These are phyloP conservation scores for Xerus inauris DNA, from an alignment of 2,113 vertebrate species.

Conservation along the genomic window DNA sequence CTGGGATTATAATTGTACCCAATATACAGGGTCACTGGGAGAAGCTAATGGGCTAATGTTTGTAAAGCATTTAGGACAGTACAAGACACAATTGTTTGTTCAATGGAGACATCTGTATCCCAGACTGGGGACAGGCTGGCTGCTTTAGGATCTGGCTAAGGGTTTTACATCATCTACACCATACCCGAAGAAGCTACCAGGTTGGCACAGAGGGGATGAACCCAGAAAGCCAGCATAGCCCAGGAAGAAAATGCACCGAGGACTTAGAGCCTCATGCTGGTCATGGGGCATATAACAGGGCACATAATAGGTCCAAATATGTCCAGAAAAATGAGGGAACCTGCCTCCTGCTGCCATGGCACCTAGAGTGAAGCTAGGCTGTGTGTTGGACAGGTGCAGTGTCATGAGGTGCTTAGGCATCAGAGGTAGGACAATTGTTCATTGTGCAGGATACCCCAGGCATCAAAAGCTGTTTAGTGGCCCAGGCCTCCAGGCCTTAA, in stretches of 20 bases:
- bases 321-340: not conserved
- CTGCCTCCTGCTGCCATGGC: fast-evolving
- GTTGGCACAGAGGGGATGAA: not conserved
- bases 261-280: not conserved
- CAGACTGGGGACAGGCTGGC: not conserved
- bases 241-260: no score
- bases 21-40: not conserved
- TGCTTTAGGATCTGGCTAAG: not conserved
- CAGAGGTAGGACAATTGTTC: not conserved
- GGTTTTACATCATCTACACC: no score
- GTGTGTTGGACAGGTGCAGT: fast-evolving
- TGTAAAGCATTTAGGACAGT: not conserved
- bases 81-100: not conserved
- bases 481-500: not conserved
- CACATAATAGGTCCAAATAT: not conserved
- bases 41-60: not conserved
- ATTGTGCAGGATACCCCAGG: not conserved
- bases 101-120: not conserved
- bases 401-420: not conserved
- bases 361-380: not conserved
- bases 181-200: not conserved
- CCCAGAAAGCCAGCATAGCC: not conserved
- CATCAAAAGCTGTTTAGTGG: not conserved
- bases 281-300: no score
- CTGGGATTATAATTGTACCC: no score